Evolutionary conservation across 2,888 invertebrate genomes (phyloP).

Genomic region (Eupithecia insigniata): DNA sequence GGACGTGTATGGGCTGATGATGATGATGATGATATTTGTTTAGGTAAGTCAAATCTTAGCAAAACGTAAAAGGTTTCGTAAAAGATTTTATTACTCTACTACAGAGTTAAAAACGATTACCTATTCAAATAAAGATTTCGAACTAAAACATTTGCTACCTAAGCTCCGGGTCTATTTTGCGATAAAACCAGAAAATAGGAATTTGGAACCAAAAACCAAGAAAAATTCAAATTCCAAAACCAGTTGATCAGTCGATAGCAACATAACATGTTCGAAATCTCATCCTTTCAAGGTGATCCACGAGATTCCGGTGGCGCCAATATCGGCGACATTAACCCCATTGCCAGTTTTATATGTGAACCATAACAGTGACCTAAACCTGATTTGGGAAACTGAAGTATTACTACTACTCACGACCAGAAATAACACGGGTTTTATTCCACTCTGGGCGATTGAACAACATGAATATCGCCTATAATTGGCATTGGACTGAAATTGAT

Average conservation of each 20-base stretch:
- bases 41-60: not conserved
- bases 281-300: conserved; percentile 33
- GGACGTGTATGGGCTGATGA: no score
- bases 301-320: conserved; percentile 31
- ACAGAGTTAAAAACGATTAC: not conserved
- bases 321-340: conserved; percentile 32
- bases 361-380: conserved; percentile 6
- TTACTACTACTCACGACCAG: not conserved
- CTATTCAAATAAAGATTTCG: not conserved
- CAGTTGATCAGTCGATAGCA: conserved; percentile 39
- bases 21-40: no score
- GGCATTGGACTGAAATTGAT: no score
- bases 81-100: no score
- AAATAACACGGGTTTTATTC: not conserved
- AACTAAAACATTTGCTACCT: not conserved
- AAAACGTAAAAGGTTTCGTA: not conserved
- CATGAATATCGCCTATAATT: not conserved
- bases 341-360: conserved; percentile 11
- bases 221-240: conserved; percentile 34
- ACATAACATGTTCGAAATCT: conserved; percentile 28
- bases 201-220: conserved; percentile 25
- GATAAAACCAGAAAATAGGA: conserved; percentile 2
- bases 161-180: not conserved
- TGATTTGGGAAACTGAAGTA: not conserved
- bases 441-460: not conserved